A percentile compares a stretch with the other conserved stretches of the same genome.
Conservation (phyloP, 2,797 vertebrate genomes). For the Anas acuta region DNA sequence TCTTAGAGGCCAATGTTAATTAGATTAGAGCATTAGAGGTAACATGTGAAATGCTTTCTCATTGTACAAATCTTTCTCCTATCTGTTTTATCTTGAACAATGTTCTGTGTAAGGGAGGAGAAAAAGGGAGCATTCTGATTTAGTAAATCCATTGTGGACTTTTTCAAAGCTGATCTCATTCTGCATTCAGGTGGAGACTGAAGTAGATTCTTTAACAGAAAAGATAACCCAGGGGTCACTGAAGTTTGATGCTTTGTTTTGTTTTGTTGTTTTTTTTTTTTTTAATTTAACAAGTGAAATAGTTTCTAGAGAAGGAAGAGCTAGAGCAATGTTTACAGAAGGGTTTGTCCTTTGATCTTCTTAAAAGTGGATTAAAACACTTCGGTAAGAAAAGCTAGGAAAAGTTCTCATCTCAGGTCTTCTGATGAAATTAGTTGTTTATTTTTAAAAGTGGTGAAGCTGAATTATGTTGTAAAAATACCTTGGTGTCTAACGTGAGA, state of each 20-base stretch:
- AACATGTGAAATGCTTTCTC: too few species aligned
- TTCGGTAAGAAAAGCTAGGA: not conserved
- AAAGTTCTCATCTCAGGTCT: slow-evolving; percentile 5
- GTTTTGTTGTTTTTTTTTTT: not conserved
- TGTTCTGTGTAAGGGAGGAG: not conserved
- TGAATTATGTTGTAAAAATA: not conserved
- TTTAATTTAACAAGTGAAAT: not conserved
- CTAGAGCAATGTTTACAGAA: slow-evolving; percentile 9
- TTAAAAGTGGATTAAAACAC: not conserved
- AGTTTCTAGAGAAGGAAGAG: not conserved
- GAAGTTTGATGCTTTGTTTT: not conserved
- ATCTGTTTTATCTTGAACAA: not conserved
- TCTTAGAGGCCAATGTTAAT: not conserved
- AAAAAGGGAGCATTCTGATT: not conserved
- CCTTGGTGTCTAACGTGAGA: not conserved
- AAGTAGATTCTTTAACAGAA: not conserved
- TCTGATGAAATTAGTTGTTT: not conserved
- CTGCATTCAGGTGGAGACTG: not conserved
- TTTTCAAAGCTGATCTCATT: not conserved
- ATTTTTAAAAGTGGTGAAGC: not conserved
- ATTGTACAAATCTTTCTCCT: not conserved
- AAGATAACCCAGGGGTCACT: not conserved
- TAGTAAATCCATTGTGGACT: not conserved
- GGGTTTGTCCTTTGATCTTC: slow-evolving; percentile 1
- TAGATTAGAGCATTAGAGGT: not conserved